Percentiles rank a stretch among this genome's conserved stretches.
phyloP scores from a whole-genome alignment of 2,888 invertebrate species.

The Epistrophe grossulariae region DNA sequence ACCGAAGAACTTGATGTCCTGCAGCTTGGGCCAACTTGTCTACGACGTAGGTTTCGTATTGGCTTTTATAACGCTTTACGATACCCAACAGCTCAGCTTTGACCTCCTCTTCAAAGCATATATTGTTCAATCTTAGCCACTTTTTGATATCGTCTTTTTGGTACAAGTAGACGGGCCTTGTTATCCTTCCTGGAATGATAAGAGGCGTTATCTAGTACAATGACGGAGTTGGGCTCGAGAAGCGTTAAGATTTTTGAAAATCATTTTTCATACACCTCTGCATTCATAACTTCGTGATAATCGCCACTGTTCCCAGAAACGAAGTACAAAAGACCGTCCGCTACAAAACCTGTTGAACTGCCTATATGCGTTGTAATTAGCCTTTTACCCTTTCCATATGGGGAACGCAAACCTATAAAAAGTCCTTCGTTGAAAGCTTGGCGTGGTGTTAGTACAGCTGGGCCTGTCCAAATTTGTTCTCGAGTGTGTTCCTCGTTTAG shows the following conservation, averaged over 20 bases:
- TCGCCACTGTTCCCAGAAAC: no score
- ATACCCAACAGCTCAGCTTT: no score
- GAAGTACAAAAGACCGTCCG: no score
- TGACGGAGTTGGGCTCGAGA: slow-evolving; percentile 12
- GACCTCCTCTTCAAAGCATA: no score
- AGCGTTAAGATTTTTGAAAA: slow-evolving; percentile 10
- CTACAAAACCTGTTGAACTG: no score
- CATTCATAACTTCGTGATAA: background rate
- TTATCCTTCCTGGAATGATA: slow-evolving; percentile 1
- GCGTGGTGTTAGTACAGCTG: no score
- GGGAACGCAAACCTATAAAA: no score
- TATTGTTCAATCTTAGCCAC: background rate
- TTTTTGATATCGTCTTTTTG: slow-evolving; percentile 14
- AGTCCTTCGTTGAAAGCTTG: no score
- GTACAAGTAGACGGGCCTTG: slow-evolving; percentile 17
- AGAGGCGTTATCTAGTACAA: slow-evolving; percentile 12
- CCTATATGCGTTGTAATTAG: no score
- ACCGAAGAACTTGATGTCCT: slow-evolving; percentile 30
- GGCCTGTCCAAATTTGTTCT: no score
- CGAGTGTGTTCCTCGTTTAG: no score
- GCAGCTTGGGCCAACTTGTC: slow-evolving; percentile 3
- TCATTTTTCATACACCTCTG: slow-evolving; percentile 18
- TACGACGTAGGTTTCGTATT: background rate
- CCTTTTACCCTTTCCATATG: no score
- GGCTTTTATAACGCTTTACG: background rate